Evolutionary conservation across 30 jellyfish, hydroid and myxozoan genomes (phyloP).

Genomic region (Morbakka virulenta): DNA sequence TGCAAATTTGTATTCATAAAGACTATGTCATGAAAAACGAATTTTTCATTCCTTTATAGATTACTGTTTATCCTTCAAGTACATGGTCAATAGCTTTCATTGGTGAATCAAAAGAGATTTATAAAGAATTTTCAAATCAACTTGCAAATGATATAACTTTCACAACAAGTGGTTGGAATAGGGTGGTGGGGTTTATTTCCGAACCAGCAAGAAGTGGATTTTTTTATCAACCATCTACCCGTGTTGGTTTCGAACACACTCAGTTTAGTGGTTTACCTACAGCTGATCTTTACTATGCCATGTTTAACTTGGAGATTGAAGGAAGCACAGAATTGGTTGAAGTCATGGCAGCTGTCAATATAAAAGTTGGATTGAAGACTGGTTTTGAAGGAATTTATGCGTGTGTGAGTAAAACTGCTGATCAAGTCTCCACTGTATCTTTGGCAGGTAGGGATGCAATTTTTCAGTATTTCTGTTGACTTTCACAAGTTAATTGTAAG

Average conservation of each 20-base stretch:
- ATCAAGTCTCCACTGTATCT: conserved; percentile 43
- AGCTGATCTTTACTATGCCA: conserved; percentile 71
- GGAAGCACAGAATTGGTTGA: conserved; percentile 67
- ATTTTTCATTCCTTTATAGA: too few relatives aligned
- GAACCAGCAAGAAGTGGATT: conserved; percentile 62
- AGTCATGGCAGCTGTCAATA: conserved; percentile 80
- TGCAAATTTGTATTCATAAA: too few relatives aligned
- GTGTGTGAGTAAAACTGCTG: conserved; percentile 54
- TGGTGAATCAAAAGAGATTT: conserved; percentile 63
- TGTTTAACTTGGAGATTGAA: conserved; percentile 61
- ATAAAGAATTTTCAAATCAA: conserved; percentile 64
- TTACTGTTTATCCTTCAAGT: too few relatives aligned
- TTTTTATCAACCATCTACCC: conserved; percentile 65
- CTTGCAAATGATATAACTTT: background rate
- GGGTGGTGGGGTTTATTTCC: conserved; percentile 15
- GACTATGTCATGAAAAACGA: too few relatives aligned
- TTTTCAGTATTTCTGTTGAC: too few relatives aligned
- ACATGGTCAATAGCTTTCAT: conserved; percentile 87
- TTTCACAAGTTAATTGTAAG: too few relatives aligned
- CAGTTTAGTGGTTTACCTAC: conserved; percentile 45
- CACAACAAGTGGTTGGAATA: conserved; percentile 39
- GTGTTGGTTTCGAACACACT: conserved; percentile 8
- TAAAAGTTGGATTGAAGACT: background rate
- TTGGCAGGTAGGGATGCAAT: conserved; percentile 82
- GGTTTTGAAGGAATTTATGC: conserved; percentile 73